A percentile compares a stretch with the other conserved stretches of the same genome.
phyloP scores from a whole-genome alignment of 2,888 invertebrate species.

The Myopa tessellatipennis region DNA sequence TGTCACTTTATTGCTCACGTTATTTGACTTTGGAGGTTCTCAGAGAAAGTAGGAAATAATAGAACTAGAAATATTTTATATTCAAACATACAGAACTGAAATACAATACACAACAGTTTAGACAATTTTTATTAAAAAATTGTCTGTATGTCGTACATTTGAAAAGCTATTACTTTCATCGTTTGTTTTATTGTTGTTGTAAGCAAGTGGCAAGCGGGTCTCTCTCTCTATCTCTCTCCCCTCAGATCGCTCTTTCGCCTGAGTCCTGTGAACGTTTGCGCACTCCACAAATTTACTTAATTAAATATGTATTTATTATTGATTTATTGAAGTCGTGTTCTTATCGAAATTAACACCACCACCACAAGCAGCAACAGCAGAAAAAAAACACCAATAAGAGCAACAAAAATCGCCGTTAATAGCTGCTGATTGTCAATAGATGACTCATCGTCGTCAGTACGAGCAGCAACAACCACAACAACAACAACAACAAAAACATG shows the following conservation, averaged over 20 bases:
- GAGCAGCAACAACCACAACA: not conserved
- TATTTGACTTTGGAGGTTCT: no score
- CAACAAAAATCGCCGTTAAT: constrained; percentile 8
- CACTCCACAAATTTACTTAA: constrained; percentile 36
- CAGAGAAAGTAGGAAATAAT: no score
- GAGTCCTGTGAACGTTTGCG: constrained; percentile 6
- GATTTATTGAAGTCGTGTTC: constrained; percentile 41
- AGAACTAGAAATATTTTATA: no score
- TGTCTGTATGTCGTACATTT: no score
- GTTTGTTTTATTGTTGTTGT: no score
- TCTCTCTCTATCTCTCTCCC: not conserved
- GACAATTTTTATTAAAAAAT: no score
- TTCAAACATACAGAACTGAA: no score
- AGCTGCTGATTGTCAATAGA: constrained; percentile 36
- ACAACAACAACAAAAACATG: constrained; percentile 29
- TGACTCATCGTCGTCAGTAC: constrained; percentile 37
- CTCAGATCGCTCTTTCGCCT: not conserved
- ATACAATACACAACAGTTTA: no score
- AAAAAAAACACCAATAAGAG: not conserved
- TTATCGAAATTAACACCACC: constrained; percentile 40
- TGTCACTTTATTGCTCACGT: no score
- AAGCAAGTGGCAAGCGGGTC: no score
- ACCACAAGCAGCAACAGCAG: constrained; percentile 3
- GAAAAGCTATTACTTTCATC: no score
- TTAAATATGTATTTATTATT: constrained; percentile 46